Evolutionary conservation across 2,797 vertebrate genomes (phyloP), one percentile per base, ranked within the genome.

Genomic region (Microctenopoma lineatum): DNA sequence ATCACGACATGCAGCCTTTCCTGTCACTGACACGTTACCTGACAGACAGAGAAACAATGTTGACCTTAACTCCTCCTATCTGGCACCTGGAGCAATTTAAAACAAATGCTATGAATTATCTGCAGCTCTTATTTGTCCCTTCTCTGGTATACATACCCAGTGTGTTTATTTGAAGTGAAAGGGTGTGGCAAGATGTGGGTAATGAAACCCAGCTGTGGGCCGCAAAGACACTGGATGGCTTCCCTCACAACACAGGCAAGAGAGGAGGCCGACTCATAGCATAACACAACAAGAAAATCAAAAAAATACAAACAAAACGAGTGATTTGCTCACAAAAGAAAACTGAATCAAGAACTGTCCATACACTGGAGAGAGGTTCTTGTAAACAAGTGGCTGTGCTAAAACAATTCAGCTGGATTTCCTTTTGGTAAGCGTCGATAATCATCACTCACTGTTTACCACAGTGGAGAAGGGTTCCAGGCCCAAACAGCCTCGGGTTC

Each of bases 381-480:
- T 81, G 88, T 92, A 93, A 93, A 94, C 91, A 93, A 89, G 74
- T 69, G 65, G 81, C 73, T 26, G 56, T 59, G 88, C 86, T 91
- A 88, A 91, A 87, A 93, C 84, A 90, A 92, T 90, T 90, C 91
- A 93, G 88, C 92, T 94, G 92, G 85, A 79, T 87, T 84, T 89
- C 67, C 79, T 87, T 87, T 90, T 48, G 3, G 77, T 75, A 63
- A 82, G 77, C 79, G 85, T 52, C 57, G 83, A 88, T 91, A 88
- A 87, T 89, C 91, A 92, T 91, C 90, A n/a, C 87, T 87, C 84
- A 75, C 79, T 82, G 88, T 88, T 91, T 90, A 91, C 86, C 83
- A 25, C 83, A 83, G 77, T 7, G 50, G 63, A 82, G 79, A 83
- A 59, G 61, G 57, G 71, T 54, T 77, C 75, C 70, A 73, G 64